Evolutionary conservation across 1,140 invertebrate species (phyloP).

Genomic region (Pantala flavescens): DNA sequence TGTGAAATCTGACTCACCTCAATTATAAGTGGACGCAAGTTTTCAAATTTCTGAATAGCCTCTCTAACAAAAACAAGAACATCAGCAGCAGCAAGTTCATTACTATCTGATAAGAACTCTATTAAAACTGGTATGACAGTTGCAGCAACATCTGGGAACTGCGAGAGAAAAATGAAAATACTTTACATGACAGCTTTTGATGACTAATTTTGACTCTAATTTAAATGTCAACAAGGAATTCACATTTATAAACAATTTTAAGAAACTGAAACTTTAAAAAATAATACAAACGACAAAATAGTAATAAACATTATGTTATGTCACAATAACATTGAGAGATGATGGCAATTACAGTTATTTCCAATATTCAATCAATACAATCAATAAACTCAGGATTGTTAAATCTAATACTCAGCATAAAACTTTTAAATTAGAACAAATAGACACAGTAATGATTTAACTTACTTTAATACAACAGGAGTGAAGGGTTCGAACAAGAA

Average conservation of each 20-base stretch:
- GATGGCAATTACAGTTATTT: no score
- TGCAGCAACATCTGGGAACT: constrained; percentile 92
- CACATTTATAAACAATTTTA: no score
- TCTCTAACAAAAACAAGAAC: constrained; percentile 91
- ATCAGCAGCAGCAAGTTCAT: constrained; percentile 87
- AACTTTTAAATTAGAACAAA: no score
- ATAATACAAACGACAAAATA: constrained; percentile 15
- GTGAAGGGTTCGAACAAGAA: constrained; percentile 90
- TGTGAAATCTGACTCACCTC: constrained; percentile 37
- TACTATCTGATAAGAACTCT: constrained; percentile 91
- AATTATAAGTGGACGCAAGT: constrained; percentile 66
- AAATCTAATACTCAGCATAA: no score
- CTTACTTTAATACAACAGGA: constrained; percentile 78
- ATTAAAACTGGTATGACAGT: constrained; percentile 90
- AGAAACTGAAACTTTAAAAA: constrained; percentile 14
- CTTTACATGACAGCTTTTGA: background rate
- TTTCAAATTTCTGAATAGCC: constrained; percentile 85
- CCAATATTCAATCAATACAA: no score
- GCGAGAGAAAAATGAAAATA: constrained; percentile 19
- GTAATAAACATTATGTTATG: no score
- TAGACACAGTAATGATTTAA: no score
- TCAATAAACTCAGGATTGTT: no score
- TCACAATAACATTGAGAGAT: no score
- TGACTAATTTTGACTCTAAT: background rate
- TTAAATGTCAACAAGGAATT: constrained; percentile 14